phyloP scores from a whole-genome alignment of 2,888 invertebrate species.

The Onthophagus sagittarius region DNA sequence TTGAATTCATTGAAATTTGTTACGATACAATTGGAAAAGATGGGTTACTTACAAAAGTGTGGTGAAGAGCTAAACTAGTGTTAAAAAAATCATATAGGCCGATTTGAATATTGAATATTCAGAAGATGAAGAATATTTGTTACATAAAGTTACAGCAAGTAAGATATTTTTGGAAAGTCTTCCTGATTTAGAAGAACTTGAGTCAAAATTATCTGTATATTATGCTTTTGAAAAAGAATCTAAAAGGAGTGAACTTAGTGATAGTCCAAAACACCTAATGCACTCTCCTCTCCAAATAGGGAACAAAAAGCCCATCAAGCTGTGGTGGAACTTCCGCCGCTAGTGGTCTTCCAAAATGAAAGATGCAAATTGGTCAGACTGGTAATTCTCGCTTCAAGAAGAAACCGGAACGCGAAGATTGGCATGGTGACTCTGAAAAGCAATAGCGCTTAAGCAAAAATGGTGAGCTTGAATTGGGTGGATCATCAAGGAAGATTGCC shows the following conservation, averaged over 20 bases:
- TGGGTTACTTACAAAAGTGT: too few species aligned
- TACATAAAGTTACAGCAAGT: constrained; percentile 48
- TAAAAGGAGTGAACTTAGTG: constrained; percentile 49
- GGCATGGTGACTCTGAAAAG: constrained; percentile 51
- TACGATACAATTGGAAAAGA: too few species aligned
- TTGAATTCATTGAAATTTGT: too few species aligned
- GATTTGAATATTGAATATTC: too few species aligned
- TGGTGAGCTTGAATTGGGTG: constrained; percentile 24
- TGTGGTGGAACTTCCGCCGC: constrained; percentile 49
- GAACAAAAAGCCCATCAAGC: constrained; percentile 52
- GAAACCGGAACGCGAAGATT: constrained; percentile 54
- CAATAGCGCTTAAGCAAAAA: constrained; percentile 50
- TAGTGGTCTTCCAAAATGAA: constrained; percentile 60
- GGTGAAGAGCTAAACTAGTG: too few species aligned
- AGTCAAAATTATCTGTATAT: constrained; percentile 73
- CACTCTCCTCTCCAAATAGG: constrained; percentile 49
- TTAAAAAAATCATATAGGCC: too few species aligned
- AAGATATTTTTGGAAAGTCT: constrained; percentile 60
- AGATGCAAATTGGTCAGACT: constrained; percentile 63
- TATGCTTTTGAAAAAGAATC: constrained; percentile 71
- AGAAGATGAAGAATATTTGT: constrained; percentile 51
- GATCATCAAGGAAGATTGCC: constrained; percentile 24
- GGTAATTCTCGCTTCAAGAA: constrained; percentile 57
- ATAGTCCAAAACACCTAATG: constrained; percentile 39
- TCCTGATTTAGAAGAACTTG: constrained; percentile 71